These are phyloP conservation scores for Eremobia ochroleuca DNA, from an alignment of 2,888 invertebrate species.

Conservation along the genomic window DNA sequence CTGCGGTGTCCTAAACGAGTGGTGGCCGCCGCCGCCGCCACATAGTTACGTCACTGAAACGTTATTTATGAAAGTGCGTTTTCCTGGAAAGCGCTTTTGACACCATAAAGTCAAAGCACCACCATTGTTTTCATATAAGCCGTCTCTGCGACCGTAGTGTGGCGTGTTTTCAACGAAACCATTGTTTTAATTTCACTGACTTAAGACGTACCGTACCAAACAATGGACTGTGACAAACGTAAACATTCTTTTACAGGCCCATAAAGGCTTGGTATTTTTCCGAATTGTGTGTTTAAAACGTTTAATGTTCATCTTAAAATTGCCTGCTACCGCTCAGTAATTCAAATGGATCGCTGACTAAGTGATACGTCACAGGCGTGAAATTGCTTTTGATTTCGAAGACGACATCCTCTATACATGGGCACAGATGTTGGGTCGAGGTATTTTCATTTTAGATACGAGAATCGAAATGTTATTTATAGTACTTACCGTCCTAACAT, in stretches of 20 bases:
- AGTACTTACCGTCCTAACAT: too few relatives aligned
- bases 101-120: background rate
- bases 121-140: background rate
- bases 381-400: constrained; percentile 32
- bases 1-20: background rate
- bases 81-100: too few relatives aligned
- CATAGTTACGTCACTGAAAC: background rate
- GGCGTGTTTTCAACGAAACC: background rate
- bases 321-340: constrained; percentile 16
- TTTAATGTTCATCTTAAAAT: constrained; percentile 49
- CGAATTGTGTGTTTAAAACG: constrained; percentile 61
- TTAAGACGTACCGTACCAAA: constrained; percentile 1
- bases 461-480: background rate
- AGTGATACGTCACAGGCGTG: background rate
- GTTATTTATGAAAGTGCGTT: too few relatives aligned
- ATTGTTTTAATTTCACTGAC: background rate
- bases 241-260: constrained; percentile 64
- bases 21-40: background rate
- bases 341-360: constrained; percentile 23
- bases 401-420: background rate
- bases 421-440: background rate
- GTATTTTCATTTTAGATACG: constrained; percentile 1
- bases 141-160: background rate
- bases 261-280: constrained; percentile 67
- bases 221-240: constrained; percentile 15